Conservation (phyloP, 2,888 invertebrate genomes). For the Asteroscopus sphinx region DNA sequence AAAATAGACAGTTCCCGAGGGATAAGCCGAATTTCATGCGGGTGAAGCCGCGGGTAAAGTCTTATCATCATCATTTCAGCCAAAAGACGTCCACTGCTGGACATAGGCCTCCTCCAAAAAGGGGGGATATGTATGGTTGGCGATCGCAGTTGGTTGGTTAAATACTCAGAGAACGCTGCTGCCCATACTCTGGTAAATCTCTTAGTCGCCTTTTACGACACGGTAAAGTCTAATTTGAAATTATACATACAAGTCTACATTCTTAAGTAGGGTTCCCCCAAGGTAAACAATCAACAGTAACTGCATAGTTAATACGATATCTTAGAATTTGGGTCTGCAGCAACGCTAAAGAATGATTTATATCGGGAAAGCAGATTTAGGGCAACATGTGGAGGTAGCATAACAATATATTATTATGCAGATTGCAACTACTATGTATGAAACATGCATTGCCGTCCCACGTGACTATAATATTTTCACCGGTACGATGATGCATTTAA, state of each 20-base stretch:
- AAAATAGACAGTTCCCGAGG: too few relatives aligned
- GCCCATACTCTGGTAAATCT: too few relatives aligned
- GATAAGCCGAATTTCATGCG: too few relatives aligned
- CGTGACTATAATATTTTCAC: slow-evolving; percentile 49
- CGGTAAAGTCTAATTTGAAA: too few relatives aligned
- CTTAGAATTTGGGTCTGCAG: background rate
- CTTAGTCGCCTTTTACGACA: too few relatives aligned
- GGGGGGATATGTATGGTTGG: too few relatives aligned
- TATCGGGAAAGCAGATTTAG: background rate
- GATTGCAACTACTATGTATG: slow-evolving; percentile 37
- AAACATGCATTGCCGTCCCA: slow-evolving; percentile 30
- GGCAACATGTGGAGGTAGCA: slow-evolving; percentile 18
- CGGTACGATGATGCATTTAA: slow-evolving; percentile 26
- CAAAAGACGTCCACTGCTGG: too few relatives aligned
- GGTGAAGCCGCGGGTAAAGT: too few relatives aligned
- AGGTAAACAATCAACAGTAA: slow-evolving; percentile 3
- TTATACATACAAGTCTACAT: slow-evolving; percentile 1
- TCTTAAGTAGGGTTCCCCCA: slow-evolving; percentile 19
- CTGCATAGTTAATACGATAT: background rate
- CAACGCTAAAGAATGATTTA: slow-evolving; percentile 3
- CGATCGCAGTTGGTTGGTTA: too few relatives aligned
- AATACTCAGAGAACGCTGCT: too few relatives aligned
- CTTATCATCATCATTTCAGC: too few relatives aligned
- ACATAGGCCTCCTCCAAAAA: too few relatives aligned
- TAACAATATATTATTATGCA: slow-evolving; percentile 23